Base-by-base conservation (phyloP, 2,113 vertebrate genomes). In the Mellivora capensis region DNA sequence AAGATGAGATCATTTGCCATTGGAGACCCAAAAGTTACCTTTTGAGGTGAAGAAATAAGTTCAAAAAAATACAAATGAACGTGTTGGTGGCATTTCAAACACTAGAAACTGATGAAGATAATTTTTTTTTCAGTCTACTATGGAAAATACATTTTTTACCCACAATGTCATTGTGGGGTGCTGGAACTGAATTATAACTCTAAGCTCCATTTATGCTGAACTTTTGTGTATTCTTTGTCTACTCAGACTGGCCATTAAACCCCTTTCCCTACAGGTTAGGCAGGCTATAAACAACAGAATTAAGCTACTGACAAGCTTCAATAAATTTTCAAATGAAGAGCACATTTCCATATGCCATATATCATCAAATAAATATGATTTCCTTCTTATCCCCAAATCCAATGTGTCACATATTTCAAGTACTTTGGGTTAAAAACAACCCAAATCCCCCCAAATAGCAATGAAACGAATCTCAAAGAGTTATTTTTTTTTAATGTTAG, bases 201-300 rank as follows among this genome's bases (percentile, higher is more conserved):
- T 93, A 25, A 8, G 0, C 76, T 97, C 89, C 84, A 91, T 82
- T 98, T 97, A 98, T 71, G 81, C 27, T 97, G 97, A 98, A 97
- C 97, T 98, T 98, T 95, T 98, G 94, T 97, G 13, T 94, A 94
- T 95, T 96, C 80, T 96, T 98, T 94, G 76, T 95, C 61, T 4
- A 1, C 97, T 27, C 94, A 97, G 79, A 7, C 47, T 96, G 79
- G 83, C 84, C 31, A 12, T 95, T 97, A 97, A 98, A 85, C 37
- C 67, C 18, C 79, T 98, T 96, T 98, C 79, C 87, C 87, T 90
- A 93, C 82, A 97, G 97, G 90, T 97, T 98, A 97, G 62, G 49
- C 64, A 96, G 67, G 44, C 97, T 94, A 91, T 98, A 98, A 98
- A 96, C 96, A 97, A 87, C n/a, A n/a, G 95, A 93, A 44, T 37